A percentile compares a stretch with the other conserved stretches of the same genome.
Evolutionary conservation across 2,113 vertebrate genomes (phyloP).

Genomic region (Bos javanicus): DNA sequence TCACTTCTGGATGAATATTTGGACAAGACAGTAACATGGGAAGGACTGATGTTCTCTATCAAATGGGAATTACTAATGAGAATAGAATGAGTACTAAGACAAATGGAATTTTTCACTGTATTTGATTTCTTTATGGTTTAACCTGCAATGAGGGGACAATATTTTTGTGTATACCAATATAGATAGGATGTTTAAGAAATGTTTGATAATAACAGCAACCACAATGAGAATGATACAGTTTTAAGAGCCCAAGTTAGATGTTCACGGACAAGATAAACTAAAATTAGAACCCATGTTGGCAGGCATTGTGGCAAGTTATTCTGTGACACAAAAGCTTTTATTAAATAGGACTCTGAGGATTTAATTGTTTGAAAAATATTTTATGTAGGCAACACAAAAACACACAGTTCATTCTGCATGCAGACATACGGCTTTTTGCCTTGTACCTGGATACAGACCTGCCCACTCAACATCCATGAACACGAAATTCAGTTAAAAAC

Average conservation of each 20-base stretch:
- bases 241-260: background rate
- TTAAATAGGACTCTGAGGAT: background rate
- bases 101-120: background rate
- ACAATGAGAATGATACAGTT: background rate
- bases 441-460: constrained; percentile 17
- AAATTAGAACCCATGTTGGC: background rate
- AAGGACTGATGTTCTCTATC: background rate
- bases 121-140: constrained; percentile 10
- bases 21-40: background rate
- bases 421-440: background rate
- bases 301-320: background rate
- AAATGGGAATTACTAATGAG: background rate
- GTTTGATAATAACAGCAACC: background rate
- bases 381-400: background rate
- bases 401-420: background rate
- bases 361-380: constrained; percentile 1
- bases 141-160: background rate
- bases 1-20: constrained; percentile 24
- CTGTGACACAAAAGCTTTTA: background rate
- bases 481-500: constrained; percentile 48
- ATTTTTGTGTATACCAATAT: background rate
- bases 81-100: background rate
- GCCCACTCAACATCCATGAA: constrained; percentile 8
- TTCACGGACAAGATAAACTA: constrained; percentile 19
- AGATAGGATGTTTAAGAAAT: background rate